phyloP scores from a whole-genome alignment of 35 echinoderm and acorn worm genomes.

The Lytechinus variegatus region DNA sequence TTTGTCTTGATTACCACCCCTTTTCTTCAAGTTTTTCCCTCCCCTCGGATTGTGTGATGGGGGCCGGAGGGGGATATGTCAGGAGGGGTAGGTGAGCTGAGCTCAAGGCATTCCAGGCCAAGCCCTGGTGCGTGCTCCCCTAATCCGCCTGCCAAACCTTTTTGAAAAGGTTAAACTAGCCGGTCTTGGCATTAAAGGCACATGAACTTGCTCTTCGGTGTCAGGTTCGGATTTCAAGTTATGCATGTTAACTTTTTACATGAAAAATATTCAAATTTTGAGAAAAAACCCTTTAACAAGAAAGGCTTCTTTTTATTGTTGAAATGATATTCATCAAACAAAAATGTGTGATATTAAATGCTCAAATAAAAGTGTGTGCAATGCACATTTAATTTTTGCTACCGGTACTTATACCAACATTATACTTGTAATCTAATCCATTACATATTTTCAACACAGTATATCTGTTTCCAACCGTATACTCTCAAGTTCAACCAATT shows the following conservation, averaged over 20 bases:
- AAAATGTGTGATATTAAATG: not conserved
- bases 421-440: too few species aligned
- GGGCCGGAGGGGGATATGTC: not conserved
- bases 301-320: not conserved
- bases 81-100: not conserved
- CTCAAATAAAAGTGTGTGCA: not conserved
- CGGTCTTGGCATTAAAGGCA: slow-evolving; percentile 1
- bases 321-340: not conserved
- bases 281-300: not conserved
- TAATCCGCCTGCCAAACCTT: slow-evolving; percentile 43
- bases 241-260: not conserved
- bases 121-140: not conserved
- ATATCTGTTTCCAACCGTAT: too few species aligned
- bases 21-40: not conserved
- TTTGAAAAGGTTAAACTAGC: slow-evolving; percentile 12
- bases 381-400: too few species aligned
- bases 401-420: too few species aligned
- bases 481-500: not conserved
- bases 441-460: too few species aligned
- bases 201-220: not conserved
- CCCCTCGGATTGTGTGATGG: not conserved
- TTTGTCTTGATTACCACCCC: too few species aligned
- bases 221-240: not conserved
- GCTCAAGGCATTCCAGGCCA: not conserved
- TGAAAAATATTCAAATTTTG: not conserved